Conservation (phyloP, 2,113 vertebrate species). For the Neolamprologus caudopunctatus region DNA sequence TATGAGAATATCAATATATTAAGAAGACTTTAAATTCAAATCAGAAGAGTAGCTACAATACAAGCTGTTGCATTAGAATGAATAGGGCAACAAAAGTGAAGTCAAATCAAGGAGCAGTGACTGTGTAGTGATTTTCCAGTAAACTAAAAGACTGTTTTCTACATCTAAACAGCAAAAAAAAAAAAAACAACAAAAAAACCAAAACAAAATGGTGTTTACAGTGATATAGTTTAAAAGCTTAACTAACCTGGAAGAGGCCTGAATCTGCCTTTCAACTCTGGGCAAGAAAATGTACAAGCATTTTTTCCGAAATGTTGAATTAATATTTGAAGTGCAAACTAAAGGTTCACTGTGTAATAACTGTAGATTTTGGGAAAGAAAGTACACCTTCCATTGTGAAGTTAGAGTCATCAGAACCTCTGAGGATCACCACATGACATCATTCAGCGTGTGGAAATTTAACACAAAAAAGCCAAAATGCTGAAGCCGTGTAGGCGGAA, state of each 20-base stretch:
- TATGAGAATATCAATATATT: not conserved
- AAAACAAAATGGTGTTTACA: not conserved
- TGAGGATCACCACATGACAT: not conserved
- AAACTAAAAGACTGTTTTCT: not conserved
- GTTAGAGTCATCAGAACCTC: not conserved
- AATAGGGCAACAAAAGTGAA: not conserved
- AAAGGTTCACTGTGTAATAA: not conserved
- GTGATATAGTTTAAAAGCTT: not conserved
- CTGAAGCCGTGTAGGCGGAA: not conserved
- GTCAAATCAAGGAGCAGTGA: not conserved
- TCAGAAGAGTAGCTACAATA: not conserved
- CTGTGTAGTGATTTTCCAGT: not conserved
- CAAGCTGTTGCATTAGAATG: not conserved
- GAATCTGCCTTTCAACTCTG: not conserved
- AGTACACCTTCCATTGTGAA: not conserved
- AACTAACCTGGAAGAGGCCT: not conserved
- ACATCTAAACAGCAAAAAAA: not conserved
- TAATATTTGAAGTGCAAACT: not conserved
- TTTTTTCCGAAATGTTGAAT: not conserved
- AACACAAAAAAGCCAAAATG: not conserved
- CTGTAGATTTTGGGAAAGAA: not conserved
- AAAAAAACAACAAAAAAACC: accelerated
- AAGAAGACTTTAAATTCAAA: not conserved
- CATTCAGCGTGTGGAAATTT: not conserved
- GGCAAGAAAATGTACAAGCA: not conserved